A percentile compares a stretch with the other conserved stretches of the same genome.
Evolutionary conservation across 1,140 invertebrate genomes (phyloP).

Genomic region (Aleiodes sp.): DNA sequence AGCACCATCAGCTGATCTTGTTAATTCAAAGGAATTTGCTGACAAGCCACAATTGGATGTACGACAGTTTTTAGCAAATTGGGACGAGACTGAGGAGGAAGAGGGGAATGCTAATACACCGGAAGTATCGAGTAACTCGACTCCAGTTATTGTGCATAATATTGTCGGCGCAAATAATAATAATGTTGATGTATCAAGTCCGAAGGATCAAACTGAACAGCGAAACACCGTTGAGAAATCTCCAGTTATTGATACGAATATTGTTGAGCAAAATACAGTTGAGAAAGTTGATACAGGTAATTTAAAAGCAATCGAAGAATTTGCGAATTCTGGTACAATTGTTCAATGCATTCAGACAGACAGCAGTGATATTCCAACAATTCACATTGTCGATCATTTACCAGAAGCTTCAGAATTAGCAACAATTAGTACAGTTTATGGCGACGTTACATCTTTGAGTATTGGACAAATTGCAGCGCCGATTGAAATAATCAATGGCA

Average conservation of each 20-base stretch:
- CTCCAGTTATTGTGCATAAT: conserved; percentile 48
- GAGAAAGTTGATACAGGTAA: conserved; percentile 25
- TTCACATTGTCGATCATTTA: conserved; percentile 62
- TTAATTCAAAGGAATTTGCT: conserved; percentile 52
- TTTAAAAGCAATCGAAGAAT: conserved; percentile 29
- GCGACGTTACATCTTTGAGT: conserved; percentile 28
- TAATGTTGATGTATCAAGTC: background rate
- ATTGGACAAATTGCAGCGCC: conserved; percentile 31
- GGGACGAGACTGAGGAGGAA: conserved; percentile 64
- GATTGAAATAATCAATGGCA: conserved; percentile 21
- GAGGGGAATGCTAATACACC: conserved; percentile 41
- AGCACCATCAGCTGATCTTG: conserved; percentile 28
- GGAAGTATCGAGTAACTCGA: conserved; percentile 42
- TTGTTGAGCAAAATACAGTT: conserved; percentile 5
- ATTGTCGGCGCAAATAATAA: background rate
- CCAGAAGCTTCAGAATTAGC: conserved; percentile 37
- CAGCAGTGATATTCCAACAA: conserved; percentile 57
- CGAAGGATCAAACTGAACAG: background rate
- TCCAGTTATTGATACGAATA: conserved; percentile 3
- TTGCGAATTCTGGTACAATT: conserved; percentile 45
- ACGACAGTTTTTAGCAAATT: conserved; percentile 63
- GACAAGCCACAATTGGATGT: conserved; percentile 63
- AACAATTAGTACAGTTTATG: conserved; percentile 37
- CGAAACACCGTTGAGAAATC: background rate
- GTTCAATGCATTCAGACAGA: conserved; percentile 53